Base-by-base conservation (phyloP, 1,140 invertebrate genomes). In the Drosophila tsacasi region DNA sequence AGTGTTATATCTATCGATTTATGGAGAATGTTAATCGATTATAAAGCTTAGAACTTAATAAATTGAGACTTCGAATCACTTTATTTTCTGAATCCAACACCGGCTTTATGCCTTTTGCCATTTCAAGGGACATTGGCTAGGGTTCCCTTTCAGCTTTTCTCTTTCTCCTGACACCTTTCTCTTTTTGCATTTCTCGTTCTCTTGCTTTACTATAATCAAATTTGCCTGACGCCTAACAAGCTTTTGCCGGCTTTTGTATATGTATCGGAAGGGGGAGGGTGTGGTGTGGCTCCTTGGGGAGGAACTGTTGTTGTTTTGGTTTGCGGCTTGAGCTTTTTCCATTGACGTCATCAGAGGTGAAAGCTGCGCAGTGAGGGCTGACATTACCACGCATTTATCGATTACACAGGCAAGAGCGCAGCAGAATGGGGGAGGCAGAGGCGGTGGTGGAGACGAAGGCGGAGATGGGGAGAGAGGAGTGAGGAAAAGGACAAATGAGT, bases 301-400 rank as follows among this genome's bases (percentile, higher is more conserved):
- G 74, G 49, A 30, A 61, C 49, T 63, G 62, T 80, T 81, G 75
- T 86, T 81, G 78, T 75, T 85, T 75, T 86, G 79, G 58, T 63
- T 50, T 73, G 55, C 25, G 39, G 23, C 39, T 60, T 8, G 47
- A 92, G 91, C 91, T 92, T 86, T 87, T 79, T 71, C 85, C 65
- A 92, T 92, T 92, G 90, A 92, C 91, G 91, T 92, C 91, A 92
- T 92, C 85, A 82, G 84, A 61, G 55, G 68, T 61, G 65, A 89
- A 90, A 90, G 78, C 85, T 92, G 90, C 90, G 90, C 90, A 86
- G 64, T 75, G 74, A 81, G 81, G 81, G 77, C 65, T 79, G 83
- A 64, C 80, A 80, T 66, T 80, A 76, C 85, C 85, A 89, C 85
- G 85, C 85, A 89, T 90, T 89, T 89, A 89, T 89, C 67, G 85